Evolutionary conservation across 2,888 invertebrate genomes (phyloP).

Genomic region (Norana najaformis): DNA sequence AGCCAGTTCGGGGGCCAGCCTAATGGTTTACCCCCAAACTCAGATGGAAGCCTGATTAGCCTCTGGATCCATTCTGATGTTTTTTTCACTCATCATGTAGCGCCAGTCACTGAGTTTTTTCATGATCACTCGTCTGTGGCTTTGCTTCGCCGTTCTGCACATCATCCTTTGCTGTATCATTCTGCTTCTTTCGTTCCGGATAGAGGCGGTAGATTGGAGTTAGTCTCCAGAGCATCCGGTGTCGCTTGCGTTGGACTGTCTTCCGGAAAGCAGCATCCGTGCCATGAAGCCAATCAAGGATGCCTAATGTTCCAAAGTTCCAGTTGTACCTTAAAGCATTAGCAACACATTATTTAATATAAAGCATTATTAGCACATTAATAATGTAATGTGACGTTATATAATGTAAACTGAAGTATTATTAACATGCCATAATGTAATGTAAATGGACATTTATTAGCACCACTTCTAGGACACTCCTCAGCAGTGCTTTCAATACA

Average conservation of each 20-base stretch:
- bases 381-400: neutral
- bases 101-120: neutral
- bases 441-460: too few relatives aligned
- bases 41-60: too few relatives aligned
- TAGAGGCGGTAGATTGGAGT: constrained; percentile 7
- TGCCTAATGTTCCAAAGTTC: constrained; percentile 77
- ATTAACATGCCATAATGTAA: too few relatives aligned
- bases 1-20: too few relatives aligned
- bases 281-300: constrained; percentile 77
- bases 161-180: neutral
- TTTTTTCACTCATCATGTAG: neutral
- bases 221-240: constrained; percentile 19
- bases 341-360: too few relatives aligned
- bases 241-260: constrained; percentile 30
- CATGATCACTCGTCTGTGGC: neutral
- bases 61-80: too few relatives aligned
- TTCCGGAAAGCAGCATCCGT: constrained; percentile 67
- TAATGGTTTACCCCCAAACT: too few relatives aligned
- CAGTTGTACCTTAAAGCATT: constrained; percentile 72
- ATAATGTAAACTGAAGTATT: too few relatives aligned
- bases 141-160: neutral
- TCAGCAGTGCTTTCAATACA: too few relatives aligned
- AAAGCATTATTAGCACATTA: too few relatives aligned
- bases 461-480: too few relatives aligned
- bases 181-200: constrained; percentile 21